phyloP scores from a whole-genome alignment of 2,797 vertebrate genomes.

The Clamator glandarius region DNA sequence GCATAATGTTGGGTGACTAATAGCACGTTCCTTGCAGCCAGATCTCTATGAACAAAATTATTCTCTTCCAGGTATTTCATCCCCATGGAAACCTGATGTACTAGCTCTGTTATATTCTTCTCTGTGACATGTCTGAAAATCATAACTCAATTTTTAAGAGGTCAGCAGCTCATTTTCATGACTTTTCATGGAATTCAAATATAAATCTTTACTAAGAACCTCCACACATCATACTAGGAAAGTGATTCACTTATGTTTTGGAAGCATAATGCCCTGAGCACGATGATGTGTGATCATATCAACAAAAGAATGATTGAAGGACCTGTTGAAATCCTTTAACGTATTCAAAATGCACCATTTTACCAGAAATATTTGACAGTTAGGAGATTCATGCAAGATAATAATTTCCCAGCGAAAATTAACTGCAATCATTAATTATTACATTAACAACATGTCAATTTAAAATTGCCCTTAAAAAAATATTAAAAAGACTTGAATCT shows the following conservation, averaged over 20 bases:
- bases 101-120: slow-evolving; percentile 94
- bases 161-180: neutral
- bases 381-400: neutral
- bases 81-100: slow-evolving; percentile 96
- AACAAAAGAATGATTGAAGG: neutral
- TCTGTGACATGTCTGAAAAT: slow-evolving; percentile 82
- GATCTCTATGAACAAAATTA: slow-evolving; percentile 95
- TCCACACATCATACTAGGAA: neutral
- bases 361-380: neutral
- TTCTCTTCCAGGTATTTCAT: slow-evolving; percentile 97
- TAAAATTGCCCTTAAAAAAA: neutral
- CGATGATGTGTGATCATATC: neutral
- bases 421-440: neutral
- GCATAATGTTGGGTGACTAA: slow-evolving; percentile 98
- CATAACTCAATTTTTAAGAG: slow-evolving; percentile 28
- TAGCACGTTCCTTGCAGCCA: slow-evolving; percentile 94
- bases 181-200: slow-evolving; percentile 10
- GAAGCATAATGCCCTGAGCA: neutral
- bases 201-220: neutral
- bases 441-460: neutral
- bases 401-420: neutral
- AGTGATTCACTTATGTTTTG: neutral
- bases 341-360: neutral
- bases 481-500: neutral
- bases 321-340: neutral